These are phyloP conservation scores for Orthosia gothica DNA, from an alignment of 2,888 invertebrate genomes.

Conservation along the genomic window DNA sequence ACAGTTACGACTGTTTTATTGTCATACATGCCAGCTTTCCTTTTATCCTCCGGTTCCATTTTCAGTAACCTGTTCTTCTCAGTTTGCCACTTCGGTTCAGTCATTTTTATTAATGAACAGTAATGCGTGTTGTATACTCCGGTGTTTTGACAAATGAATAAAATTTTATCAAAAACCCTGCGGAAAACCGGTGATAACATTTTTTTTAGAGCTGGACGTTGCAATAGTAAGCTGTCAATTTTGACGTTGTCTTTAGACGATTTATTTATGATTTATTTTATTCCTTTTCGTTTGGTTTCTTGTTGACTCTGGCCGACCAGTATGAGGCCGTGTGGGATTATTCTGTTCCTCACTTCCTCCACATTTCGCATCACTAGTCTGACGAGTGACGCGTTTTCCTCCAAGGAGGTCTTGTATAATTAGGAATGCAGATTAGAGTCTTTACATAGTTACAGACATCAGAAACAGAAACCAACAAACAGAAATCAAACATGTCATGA, in stretches of 20 bases:
- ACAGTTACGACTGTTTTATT: constrained; percentile 87
- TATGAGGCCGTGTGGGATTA: no score
- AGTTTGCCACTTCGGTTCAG: constrained; percentile 84
- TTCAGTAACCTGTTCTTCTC: constrained; percentile 90
- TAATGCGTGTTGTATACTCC: constrained; percentile 53
- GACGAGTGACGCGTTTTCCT: no score
- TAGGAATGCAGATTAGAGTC: no score
- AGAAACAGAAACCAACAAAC: no score
- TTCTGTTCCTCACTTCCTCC: no score
- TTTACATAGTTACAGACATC: no score
- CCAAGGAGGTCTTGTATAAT: no score
- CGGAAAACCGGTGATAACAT: constrained; percentile 67
- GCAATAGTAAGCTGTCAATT: not conserved
- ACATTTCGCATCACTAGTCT: no score
- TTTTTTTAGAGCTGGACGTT: constrained; percentile 47
- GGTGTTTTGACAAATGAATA: constrained; percentile 44
- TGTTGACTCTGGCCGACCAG: no score
- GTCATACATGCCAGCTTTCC: constrained; percentile 75
- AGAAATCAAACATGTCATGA: no score
- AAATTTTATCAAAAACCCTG: constrained; percentile 62
- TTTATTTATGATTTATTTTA: no score
- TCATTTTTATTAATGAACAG: constrained; percentile 82
- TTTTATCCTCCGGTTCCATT: constrained; percentile 90
- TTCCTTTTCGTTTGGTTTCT: not conserved
- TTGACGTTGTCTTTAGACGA: constrained; percentile 44